Evolutionary conservation across 2,797 vertebrate genomes (phyloP).

Genomic region (Galagoides demidoff): DNA sequence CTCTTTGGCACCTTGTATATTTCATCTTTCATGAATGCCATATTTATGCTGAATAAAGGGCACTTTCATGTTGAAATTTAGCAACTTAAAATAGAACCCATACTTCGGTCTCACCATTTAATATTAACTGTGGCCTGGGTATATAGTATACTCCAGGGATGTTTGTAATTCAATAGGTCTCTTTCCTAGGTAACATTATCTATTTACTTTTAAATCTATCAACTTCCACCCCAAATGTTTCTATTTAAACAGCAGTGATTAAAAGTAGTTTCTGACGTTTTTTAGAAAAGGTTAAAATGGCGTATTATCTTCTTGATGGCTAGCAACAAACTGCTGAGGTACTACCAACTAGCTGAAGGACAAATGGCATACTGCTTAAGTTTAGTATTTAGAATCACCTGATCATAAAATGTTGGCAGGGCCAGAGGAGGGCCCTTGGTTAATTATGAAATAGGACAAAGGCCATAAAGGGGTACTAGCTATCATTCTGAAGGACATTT

Average conservation of each 20-base stretch:
- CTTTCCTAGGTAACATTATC: conserved; percentile 65
- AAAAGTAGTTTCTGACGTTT: conserved; percentile 37
- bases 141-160: conserved; percentile 42
- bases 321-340: conserved; percentile 56
- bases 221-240: conserved; percentile 50
- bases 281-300: conserved; percentile 52
- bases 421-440: not conserved
- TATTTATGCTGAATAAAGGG: conserved; percentile 80
- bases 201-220: conserved; percentile 71
- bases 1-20: conserved; percentile 69
- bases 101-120: conserved; percentile 66
- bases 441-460: conserved; percentile 37
- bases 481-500: conserved; percentile 40
- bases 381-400: conserved; percentile 25
- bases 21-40: conserved; percentile 80
- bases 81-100: conserved; percentile 80
- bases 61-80: conserved; percentile 82
- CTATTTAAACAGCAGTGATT: conserved; percentile 60
- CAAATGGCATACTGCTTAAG: conserved; percentile 11
- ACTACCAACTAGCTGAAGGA: conserved; percentile 21
- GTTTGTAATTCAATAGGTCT: conserved; percentile 49
- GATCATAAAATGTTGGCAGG: conserved; percentile 6
- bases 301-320: conserved; percentile 43
- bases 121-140: conserved; percentile 64
- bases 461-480: not conserved